Conservation (phyloP, 2,797 vertebrate species). For the Antrozous pallidus region DNA sequence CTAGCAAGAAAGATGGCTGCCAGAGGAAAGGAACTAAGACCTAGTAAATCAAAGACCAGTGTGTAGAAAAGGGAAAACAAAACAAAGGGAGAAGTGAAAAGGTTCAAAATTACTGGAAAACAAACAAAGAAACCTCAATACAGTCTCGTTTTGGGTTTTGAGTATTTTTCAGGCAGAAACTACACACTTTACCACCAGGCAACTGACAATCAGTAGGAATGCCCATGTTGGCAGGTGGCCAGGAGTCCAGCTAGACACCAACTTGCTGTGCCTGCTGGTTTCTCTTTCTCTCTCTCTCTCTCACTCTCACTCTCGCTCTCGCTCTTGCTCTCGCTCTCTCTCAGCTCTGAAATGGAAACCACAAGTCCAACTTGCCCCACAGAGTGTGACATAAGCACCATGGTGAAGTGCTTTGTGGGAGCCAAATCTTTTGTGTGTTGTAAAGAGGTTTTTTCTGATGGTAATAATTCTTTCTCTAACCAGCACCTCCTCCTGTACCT, state of each 20-base stretch:
- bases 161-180: slow-evolving; percentile 3
- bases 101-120: neutral
- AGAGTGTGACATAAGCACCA: neutral
- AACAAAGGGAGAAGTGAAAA: neutral
- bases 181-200: neutral
- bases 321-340: neutral
- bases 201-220: neutral
- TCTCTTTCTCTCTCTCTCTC: neutral
- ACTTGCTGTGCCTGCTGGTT: neutral
- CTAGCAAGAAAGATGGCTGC: neutral
- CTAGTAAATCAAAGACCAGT: neutral
- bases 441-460: slow-evolving; percentile 24
- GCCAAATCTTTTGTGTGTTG: slow-evolving; percentile 39
- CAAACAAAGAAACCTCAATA: neutral
- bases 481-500: slow-evolving; percentile 41
- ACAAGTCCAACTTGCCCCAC: neutral
- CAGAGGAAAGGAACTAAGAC: neutral
- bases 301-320: neutral
- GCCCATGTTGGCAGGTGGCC: neutral
- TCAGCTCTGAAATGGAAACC: slow-evolving; percentile 39
- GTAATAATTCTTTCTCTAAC: slow-evolving; percentile 62
- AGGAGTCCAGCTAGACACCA: neutral
- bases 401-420: slow-evolving; percentile 30
- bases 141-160: neutral
- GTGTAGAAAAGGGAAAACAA: neutral